Conservation (phyloP, 2,113 vertebrate species). For the Galemys pyrenaicus region DNA sequence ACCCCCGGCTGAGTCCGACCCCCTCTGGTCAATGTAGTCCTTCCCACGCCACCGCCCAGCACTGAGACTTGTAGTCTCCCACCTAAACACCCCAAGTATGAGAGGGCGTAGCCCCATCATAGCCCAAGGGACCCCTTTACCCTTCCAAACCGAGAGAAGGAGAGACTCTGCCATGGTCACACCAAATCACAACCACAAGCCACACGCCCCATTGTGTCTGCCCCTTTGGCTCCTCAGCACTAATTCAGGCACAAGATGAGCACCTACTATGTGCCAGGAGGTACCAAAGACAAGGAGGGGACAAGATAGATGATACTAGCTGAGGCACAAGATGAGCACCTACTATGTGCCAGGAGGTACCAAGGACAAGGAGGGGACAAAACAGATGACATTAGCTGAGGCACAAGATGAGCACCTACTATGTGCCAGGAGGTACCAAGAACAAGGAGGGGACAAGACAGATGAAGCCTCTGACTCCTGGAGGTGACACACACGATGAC, state of each 20-base stretch:
- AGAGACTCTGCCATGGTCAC: neutral
- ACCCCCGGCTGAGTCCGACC: neutral
- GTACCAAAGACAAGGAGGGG: neutral
- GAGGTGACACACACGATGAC: neutral
- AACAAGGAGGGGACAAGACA: neutral
- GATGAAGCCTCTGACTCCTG: neutral
- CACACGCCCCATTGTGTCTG: neutral
- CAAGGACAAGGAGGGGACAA: neutral
- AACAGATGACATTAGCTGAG: rapidly evolving
- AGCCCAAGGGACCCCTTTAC: neutral
- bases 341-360: neutral
- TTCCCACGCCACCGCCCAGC: neutral
- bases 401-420: neutral
- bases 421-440: neutral
- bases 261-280: neutral
- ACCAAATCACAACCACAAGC: neutral
- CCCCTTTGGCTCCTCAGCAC: neutral
- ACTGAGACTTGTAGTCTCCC: neutral
- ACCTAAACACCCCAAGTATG: neutral
- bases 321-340: neutral
- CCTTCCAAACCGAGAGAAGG: neutral
- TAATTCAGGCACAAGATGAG: neutral
- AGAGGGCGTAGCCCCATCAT: neutral
- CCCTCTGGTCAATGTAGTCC: no score
- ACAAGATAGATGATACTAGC: rapidly evolving